Evolutionary conservation across 2,888 invertebrate genomes (phyloP).

Genomic region (Scelioninae gen. 1): DNA sequence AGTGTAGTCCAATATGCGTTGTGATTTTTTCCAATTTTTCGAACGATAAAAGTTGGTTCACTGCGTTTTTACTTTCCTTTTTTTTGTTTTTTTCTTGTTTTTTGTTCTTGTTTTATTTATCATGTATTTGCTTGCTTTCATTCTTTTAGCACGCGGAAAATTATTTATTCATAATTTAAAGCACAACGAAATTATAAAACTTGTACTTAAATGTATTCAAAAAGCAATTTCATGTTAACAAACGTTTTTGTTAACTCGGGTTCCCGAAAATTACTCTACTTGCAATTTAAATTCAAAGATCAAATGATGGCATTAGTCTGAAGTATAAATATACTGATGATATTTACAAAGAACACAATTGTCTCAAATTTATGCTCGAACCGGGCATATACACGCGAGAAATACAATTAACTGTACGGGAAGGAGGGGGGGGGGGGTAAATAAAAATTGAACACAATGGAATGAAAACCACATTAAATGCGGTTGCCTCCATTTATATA

Average conservation of each 20-base stretch:
- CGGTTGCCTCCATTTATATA: slow-evolving; percentile 26
- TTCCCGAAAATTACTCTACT: slow-evolving; percentile 31
- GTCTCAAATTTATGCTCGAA: slow-evolving; percentile 16
- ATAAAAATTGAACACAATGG: slow-evolving; percentile 38
- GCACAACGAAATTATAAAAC: slow-evolving; percentile 12
- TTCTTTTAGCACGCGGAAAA: no score
- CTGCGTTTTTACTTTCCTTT: slow-evolving; percentile 13
- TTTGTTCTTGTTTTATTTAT: no score
- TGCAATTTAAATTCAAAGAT: slow-evolving; percentile 24
- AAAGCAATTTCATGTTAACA: slow-evolving; percentile 42
- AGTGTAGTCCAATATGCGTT: slow-evolving; percentile 11
- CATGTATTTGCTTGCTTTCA: no score
- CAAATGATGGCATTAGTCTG: slow-evolving; percentile 22
- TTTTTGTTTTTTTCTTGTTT: neutral
- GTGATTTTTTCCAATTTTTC: slow-evolving; percentile 32
- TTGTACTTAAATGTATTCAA: slow-evolving; percentile 24
- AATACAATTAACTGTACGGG: slow-evolving; percentile 38
- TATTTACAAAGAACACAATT: slow-evolving; percentile 33
- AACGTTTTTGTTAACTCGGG: slow-evolving; percentile 27
- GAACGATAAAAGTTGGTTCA: slow-evolving; percentile 8
- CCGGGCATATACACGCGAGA: slow-evolving; percentile 9
- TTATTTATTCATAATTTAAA: slow-evolving; percentile 31
- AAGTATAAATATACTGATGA: slow-evolving; percentile 7
- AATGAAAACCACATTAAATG: slow-evolving; percentile 36
- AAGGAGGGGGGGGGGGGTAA: slow-evolving; percentile 29